Base-by-base conservation (phyloP, 2,888 invertebrate species). In the Tethea ocularis region DNA sequence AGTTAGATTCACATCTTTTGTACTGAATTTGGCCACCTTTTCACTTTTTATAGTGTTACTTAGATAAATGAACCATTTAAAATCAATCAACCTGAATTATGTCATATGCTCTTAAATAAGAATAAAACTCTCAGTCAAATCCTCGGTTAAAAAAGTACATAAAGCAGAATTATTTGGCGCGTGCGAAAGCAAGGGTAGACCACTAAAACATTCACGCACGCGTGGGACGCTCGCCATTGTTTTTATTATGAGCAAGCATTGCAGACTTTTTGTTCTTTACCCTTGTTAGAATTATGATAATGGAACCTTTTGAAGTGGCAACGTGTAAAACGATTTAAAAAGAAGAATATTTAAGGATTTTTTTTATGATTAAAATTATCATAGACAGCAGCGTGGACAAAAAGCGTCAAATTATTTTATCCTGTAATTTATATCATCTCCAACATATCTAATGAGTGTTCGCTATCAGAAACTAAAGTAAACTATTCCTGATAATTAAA, bases 191-290 rank as follows among this genome's bases (percentile, higher is more conserved):
- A 74, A 78, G 74, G 79, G 75, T 72, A 64, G 63, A 63, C 77
- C 79, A 68, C 83, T 85, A 72, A 86, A 87, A 87, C 84, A 86
- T 88, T 86, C 80, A 86, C 77, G 82, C 71, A n/a, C 38, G 67
- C 72, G 77, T 77, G 81, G 72, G 79, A 67, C 71, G 70, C 71
- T 71, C 71, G 61, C 78, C 81, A 84, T 88, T 89, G 87, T 88
- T 86, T 87, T 86, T 85, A 86, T 87, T 86, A 84, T 84, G 83
- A 84, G 79, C 83, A 81, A 79, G 79, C 80, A 80, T 80, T 76
- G 82, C 76, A 69, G 71, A 71, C 72, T 80, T 86, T 86, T 84
- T 84, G 81, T 82, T 80, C 79, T 77, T 80, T 75, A 67, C 74
- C 74, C 75, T 77, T 71, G 77, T 85, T 83, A 76, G 74, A 84